These are phyloP conservation scores for crab-eating macaque (Macaca fascicularis) DNA, from an alignment of 2,113 vertebrate genomes.

Conservation along the genomic window T2T-MFA8v1.1 NC_088388.1:126420001-126420500, in stretches of 20 bases:
- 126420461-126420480: neutral
- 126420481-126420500: neutral
- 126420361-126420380: neutral
- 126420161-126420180: neutral
- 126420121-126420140: slow-evolving; percentile 14
- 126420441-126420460: neutral
- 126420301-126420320: neutral
- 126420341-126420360: neutral
- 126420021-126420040: slow-evolving; percentile 24
- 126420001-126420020: slow-evolving; percentile 38
- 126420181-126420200: neutral
- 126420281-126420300: neutral
- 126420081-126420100: slow-evolving; percentile 66
- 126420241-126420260: neutral
- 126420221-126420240: neutral
- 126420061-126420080: slow-evolving; percentile 38
- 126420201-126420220: neutral
- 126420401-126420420: neutral
- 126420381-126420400: neutral
- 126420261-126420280: neutral
- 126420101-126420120: slow-evolving; percentile 27
- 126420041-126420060: slow-evolving; percentile 57
- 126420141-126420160: neutral
- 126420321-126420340: neutral
- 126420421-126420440: neutral